Base-by-base conservation (phyloP, 2,113 vertebrate genomes). In the Jacana jacana region DNA sequence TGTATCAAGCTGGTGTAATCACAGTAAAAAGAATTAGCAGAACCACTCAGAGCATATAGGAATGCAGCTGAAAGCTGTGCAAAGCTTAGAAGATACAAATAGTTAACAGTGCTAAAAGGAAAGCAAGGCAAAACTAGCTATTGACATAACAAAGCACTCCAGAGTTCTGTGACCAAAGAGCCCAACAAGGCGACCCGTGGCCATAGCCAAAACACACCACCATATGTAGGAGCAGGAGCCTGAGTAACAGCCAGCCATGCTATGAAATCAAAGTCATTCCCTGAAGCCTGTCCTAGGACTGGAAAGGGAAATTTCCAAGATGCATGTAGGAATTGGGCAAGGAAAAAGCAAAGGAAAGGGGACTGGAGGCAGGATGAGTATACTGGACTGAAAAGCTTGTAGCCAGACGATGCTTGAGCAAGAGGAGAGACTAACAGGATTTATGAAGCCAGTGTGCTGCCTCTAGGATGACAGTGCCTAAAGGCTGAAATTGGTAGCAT, bases 141-240 rank as follows among this genome's bases (percentile, higher is more conserved):
- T 4, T 19, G 11, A 55, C 46, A 6, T 10, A 40, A 13, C 1
- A 4, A n/a, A 68, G 24, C 40, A 22, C 30, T 40, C 54, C 39
- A n/a, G 61, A 14, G 17, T 19, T 17, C 65, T 28, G 57, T 5
- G 10, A 18, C 37, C 51, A 2, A 73, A 48, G 40, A 52, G 8
- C 39, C 22, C 11, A 8, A 70, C 17, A 18, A 60, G 20, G 31
- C 11, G 0, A 25, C 17, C 7, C 5, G 0, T 2, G 17, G 39
- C 6, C 40, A 33, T 48, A 80, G 55, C 4, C 77, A 70, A 48
- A 84, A n/a, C 39, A 23, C 11, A 7, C 13, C 4, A 10, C 9
- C 13, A 11, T 4, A 31, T 37, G 1, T 7, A 10, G 3, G 11
- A 25, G 37, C 49, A 33, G 55, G 35, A 17, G 40, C 23, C 48